These are phyloP conservation scores for Creontiades dilutus DNA, from an alignment of 2,888 invertebrate genomes.

Conservation along the genomic window DNA sequence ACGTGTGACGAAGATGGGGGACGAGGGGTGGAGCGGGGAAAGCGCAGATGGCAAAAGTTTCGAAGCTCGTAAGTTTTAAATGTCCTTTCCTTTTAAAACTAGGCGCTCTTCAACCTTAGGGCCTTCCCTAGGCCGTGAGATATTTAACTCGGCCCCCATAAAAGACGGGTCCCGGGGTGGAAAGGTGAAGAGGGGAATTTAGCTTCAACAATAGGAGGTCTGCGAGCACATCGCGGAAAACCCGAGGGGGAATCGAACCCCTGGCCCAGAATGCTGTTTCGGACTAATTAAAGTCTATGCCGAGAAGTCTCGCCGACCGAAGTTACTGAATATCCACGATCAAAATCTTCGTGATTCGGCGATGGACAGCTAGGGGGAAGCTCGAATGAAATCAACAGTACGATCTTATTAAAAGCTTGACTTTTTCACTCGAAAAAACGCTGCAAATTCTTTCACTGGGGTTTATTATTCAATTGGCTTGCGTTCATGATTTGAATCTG, in stretches of 20 bases:
- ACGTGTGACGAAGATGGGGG: constrained; percentile 44
- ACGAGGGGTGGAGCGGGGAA: constrained; percentile 6
- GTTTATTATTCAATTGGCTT: too few relatives aligned
- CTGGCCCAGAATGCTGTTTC: constrained; percentile 37
- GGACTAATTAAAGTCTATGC: constrained; percentile 59
- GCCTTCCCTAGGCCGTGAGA: constrained; percentile 61
- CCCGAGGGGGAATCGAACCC: constrained; percentile 54
- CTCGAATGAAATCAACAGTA: too few relatives aligned
- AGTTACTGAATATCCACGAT: background rate
- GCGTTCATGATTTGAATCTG: too few relatives aligned
- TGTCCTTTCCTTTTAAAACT: constrained; percentile 64
- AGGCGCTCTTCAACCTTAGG: constrained; percentile 35
- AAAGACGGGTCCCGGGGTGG: background rate
- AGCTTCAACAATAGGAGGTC: constrained; percentile 48
- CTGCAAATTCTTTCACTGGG: too few relatives aligned
- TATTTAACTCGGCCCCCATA: constrained; percentile 57
- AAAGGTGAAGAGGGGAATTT: constrained; percentile 44
- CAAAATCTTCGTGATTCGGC: background rate
- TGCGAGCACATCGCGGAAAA: constrained; percentile 49
- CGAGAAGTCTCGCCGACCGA: background rate
- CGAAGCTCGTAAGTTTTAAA: constrained; percentile 65
- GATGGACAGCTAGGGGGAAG: too few relatives aligned
- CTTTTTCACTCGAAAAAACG: too few relatives aligned
- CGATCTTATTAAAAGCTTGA: too few relatives aligned
- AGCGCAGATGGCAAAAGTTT: constrained; percentile 60